Evolutionary conservation across 2,797 vertebrate genomes (phyloP), one percentile per base, ranked within the genome.

Genomic region (Alosa sapidissima): DNA sequence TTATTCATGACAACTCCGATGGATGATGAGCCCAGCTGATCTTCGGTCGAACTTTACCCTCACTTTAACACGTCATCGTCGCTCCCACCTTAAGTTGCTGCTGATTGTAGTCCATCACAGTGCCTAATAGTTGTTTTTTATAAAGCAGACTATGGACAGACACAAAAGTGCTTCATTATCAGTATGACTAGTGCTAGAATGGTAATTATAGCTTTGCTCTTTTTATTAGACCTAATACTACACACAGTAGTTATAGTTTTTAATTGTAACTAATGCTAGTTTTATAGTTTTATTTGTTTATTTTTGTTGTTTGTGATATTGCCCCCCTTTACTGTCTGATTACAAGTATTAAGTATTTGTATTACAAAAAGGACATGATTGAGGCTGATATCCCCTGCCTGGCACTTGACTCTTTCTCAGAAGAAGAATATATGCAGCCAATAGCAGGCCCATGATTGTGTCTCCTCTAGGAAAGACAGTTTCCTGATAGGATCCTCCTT

Each of bases 101-200:
- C 72, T 78, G 72, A 78, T 78, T 47, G 72, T 78, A 81, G 89
- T 86, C 86, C 72, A 88, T 93, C 86, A 87, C 92, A 94, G 94
- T 95, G 94, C 94, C 94, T 95, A 92, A 87, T 85, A 65, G 82
- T 83, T 82, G 87, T 91, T 52, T 51, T 24, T 87, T n/a, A 84
- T 81, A 49, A 54, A 90, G 91, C 92, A 87, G 91, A 81, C 47
- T 89, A 90, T 91, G 91, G 89, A 78, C 16, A 91, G 83, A 86
- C 89, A 93, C 92, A 82, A 24, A 86, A 84, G 33, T 84, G 89
- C 84, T 88, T 88, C 75, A 85, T 84, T 82, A 87, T 89, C 21
- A 82, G 81, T 82, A 60, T 47, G n/a, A 86, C 87, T 85, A 81
- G 45, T 78, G 16, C 16, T 78, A 78, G 36, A 78, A 78, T 47